phyloP scores from a whole-genome alignment of 2,113 vertebrate genomes.

The Gasterosteus nipponicus region DNA sequence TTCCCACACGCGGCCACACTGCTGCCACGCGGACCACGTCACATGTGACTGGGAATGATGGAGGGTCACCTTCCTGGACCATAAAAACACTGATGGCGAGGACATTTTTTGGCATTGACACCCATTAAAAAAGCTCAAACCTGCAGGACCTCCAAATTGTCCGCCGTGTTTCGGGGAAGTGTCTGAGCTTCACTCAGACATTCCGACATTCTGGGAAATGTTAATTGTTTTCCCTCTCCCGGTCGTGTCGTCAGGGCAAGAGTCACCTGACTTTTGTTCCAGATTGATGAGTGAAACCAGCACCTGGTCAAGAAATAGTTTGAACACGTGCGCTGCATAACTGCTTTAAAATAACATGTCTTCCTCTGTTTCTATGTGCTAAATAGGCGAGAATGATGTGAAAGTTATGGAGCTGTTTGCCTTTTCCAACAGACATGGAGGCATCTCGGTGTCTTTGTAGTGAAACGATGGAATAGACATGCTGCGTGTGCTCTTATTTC shows the following conservation, averaged over 20 bases:
- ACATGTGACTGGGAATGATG: background rate
- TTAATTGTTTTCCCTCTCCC: background rate
- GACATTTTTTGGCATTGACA: constrained; percentile 28
- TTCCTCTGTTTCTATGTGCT: constrained; percentile 8
- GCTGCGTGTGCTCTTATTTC: background rate
- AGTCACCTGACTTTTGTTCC: background rate
- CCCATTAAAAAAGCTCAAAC: background rate
- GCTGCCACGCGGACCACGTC: background rate
- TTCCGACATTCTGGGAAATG: background rate
- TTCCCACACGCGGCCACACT: constrained; percentile 3
- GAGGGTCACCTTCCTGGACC: background rate
- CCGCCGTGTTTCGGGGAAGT: background rate
- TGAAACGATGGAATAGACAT: background rate
- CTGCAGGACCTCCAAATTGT: background rate
- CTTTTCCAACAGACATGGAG: background rate
- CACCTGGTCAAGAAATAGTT: constrained; percentile 10
- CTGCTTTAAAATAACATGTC: constrained; percentile 5
- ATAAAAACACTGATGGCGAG: background rate
- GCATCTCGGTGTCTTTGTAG: background rate
- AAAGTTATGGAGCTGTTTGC: background rate
- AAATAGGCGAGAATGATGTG: background rate
- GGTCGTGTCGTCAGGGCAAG: background rate
- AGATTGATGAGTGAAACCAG: constrained; percentile 33
- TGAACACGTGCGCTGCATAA: background rate
- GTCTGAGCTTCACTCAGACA: background rate